Conservation (phyloP, 2,888 invertebrate species). For the Noctua comes region DNA sequence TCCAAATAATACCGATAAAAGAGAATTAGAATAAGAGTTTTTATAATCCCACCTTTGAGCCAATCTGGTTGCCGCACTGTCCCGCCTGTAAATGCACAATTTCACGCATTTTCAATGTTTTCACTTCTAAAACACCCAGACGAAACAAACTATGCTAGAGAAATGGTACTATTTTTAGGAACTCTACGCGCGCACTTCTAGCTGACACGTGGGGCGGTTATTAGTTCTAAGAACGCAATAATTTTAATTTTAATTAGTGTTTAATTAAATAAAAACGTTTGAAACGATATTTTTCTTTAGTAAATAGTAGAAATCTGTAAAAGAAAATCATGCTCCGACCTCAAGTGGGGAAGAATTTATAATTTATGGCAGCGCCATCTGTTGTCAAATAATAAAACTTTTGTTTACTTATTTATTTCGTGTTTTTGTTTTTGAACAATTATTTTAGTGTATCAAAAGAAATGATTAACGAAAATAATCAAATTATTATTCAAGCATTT, state of each 20-base stretch:
- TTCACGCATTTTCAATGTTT: constrained; percentile 93
- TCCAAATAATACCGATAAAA: neutral
- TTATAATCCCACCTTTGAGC: constrained; percentile 93
- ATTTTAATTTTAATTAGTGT: constrained; percentile 25
- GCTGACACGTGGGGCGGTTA: constrained; percentile 64
- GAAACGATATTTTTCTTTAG: constrained; percentile 27
- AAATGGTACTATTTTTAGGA: constrained; percentile 74
- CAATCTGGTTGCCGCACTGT: constrained; percentile 98
- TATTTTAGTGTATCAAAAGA: neutral
- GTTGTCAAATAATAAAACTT: neutral
- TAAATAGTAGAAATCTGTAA: constrained; percentile 53
- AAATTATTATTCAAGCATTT: neutral
- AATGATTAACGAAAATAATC: neutral
- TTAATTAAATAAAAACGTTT: constrained; percentile 13
- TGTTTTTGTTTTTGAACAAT: rapidly evolving
- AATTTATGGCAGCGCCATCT: constrained; percentile 56
- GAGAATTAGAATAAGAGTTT: constrained; percentile 34
- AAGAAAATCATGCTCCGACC: constrained; percentile 59
- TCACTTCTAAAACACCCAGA: constrained; percentile 67
- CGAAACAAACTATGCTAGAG: constrained; percentile 42
- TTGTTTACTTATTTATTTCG: neutral
- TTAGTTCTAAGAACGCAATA: constrained; percentile 27
- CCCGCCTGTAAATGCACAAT: constrained; percentile 97
- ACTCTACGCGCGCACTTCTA: constrained; percentile 51
- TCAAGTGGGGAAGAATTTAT: constrained; percentile 48